Conservation (phyloP, 92 coral and sea anemone species). For the Palythoa grandis region DNA sequence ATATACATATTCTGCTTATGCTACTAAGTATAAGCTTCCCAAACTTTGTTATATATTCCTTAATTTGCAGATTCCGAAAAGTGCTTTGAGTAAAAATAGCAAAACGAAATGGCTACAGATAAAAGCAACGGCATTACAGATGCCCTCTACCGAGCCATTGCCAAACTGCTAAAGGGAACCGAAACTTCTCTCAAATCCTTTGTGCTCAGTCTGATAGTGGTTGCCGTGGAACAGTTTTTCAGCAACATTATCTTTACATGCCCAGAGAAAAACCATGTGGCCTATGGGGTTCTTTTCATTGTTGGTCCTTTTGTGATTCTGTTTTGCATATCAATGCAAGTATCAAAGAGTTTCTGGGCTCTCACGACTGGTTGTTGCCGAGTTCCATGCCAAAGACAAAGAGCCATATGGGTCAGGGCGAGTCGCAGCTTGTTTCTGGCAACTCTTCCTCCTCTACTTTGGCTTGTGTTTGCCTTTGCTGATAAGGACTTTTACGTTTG, state of each 20-base stretch:
- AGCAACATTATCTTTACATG: slow-evolving; percentile 69
- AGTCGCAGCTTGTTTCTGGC: slow-evolving; percentile 67
- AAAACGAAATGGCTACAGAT: too few species aligned
- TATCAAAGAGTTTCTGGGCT: slow-evolving; percentile 77
- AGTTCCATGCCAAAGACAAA: slow-evolving; percentile 47
- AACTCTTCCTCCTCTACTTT: slow-evolving; percentile 68
- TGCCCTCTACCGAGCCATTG: slow-evolving; percentile 17
- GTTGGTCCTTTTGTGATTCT: slow-evolving; percentile 71
- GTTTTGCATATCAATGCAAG: slow-evolving; percentile 73
- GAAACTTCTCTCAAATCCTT: slow-evolving; percentile 73
- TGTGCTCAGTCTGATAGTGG: slow-evolving; percentile 58
- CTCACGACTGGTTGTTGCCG: slow-evolving; percentile 63
- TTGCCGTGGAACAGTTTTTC: slow-evolving; percentile 73
- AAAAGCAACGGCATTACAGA: slow-evolving; percentile 5
- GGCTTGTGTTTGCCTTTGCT: slow-evolving; percentile 77
- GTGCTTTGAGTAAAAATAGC: too few species aligned
- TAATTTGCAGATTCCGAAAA: too few species aligned
- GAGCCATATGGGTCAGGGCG: slow-evolving; percentile 65
- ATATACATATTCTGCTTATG: too few species aligned
- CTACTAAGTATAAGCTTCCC: too few species aligned
- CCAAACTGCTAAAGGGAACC: slow-evolving; percentile 9
- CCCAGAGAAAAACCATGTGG: slow-evolving; percentile 62
- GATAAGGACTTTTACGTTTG: slow-evolving; percentile 74
- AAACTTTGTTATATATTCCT: too few species aligned
- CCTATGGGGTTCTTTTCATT: slow-evolving; percentile 67